These are phyloP conservation scores for Cirrhinus molitorella DNA, from an alignment of 2,797 vertebrate genomes.

Conservation along the genomic window DNA sequence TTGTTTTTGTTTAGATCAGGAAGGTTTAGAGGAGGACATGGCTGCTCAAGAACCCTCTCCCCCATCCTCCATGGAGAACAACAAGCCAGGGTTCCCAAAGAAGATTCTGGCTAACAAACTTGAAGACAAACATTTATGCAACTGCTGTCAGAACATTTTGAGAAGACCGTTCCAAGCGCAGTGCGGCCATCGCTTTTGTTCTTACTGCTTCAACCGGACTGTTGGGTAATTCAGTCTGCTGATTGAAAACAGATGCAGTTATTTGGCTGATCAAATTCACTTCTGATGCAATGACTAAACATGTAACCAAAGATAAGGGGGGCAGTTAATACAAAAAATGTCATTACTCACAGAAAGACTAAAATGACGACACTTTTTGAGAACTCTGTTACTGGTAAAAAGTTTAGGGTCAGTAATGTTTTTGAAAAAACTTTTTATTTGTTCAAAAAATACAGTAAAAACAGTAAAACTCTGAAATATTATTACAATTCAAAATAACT, in stretches of 20 bases:
- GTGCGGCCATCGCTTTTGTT: conserved; percentile 96
- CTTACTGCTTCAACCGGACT: conserved; percentile 88
- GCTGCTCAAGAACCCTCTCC: conserved; percentile 90
- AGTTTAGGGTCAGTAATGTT: background rate
- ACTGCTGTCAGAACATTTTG: conserved; percentile 89
- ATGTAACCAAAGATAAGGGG: background rate
- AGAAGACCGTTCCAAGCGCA: conserved; percentile 92
- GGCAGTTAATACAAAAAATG: background rate
- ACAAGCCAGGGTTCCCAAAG: conserved; percentile 92
- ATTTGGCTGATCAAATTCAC: background rate
- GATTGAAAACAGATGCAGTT: background rate
- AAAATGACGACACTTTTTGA: background rate
- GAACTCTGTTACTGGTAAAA: background rate
- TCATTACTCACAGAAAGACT: background rate
- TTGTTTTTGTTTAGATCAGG: conserved; percentile 28
- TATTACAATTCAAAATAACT: background rate
- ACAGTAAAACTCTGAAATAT: background rate
- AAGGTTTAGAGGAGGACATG: conserved; percentile 78
- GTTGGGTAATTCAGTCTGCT: conserved; percentile 84
- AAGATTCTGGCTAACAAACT: conserved; percentile 89
- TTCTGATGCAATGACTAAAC: background rate
- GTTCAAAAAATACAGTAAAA: background rate
- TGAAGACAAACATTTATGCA: conserved; percentile 95
- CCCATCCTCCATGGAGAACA: conserved; percentile 89
- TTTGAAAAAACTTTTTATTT: background rate